Evolutionary conservation across 2,888 invertebrate genomes (phyloP).

Genomic region (Melikaiella ostensackeni): DNA sequence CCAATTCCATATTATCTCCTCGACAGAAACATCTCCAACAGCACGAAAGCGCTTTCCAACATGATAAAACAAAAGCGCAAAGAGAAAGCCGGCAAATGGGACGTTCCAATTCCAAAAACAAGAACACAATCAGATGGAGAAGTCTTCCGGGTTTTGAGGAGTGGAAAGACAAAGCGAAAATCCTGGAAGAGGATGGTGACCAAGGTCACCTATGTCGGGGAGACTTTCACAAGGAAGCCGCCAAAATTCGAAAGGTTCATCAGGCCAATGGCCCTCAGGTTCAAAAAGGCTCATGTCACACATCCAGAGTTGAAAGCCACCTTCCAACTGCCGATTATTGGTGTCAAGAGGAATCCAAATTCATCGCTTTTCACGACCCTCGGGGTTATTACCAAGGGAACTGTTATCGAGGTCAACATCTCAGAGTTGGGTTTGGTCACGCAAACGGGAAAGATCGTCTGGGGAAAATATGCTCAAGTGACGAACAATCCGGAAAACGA

Average conservation of each 20-base stretch:
- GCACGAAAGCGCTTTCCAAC: conserved; percentile 97
- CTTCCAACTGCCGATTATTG: conserved; percentile 97
- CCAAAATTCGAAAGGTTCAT: conserved; percentile 99
- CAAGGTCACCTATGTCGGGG: conserved; percentile 98
- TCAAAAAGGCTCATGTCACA: conserved; percentile 99
- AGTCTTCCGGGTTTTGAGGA: conserved; percentile 94
- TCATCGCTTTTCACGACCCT: conserved; percentile 97
- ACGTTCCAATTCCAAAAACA: conserved; percentile 99
- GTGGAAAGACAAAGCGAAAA: conserved; percentile 95
- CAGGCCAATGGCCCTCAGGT: conserved; percentile 96
- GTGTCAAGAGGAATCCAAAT: conserved; percentile 99
- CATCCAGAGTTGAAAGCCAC: conserved; percentile 99
- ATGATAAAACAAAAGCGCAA: conserved; percentile 99
- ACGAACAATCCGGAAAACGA: conserved; percentile 99
- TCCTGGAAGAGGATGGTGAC: conserved; percentile 99
- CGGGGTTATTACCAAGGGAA: conserved; percentile 99
- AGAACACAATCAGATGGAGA: conserved; percentile 97
- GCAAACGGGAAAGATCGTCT: conserved; percentile 98
- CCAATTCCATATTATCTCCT: conserved; percentile 97
- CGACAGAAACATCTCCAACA: conserved; percentile 95
- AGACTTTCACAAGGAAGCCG: conserved; percentile 98
- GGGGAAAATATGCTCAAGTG: conserved; percentile 99
- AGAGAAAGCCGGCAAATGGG: conserved; percentile 99
- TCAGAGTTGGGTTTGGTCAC: conserved; percentile 99
- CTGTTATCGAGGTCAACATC: conserved; percentile 98